Evolutionary conservation across 1,140 invertebrate species (phyloP), one percentile per base, ranked within the genome.

Genomic region (Venturia canescens): DNA sequence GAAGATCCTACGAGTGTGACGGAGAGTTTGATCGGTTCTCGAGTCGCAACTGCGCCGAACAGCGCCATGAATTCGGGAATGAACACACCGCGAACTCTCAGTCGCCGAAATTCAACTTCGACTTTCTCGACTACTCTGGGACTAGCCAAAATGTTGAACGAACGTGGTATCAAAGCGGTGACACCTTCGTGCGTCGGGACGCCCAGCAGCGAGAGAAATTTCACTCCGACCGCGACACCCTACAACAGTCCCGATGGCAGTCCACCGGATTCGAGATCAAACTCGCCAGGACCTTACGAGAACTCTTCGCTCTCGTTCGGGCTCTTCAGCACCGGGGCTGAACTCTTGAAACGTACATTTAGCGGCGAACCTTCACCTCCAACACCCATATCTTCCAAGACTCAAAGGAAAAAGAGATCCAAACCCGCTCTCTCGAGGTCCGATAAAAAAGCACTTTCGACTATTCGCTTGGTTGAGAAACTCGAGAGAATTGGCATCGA

Each of bases 51-150:
- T 76, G 93, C 93, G 50, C 91, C 93, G 75, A 93, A 91, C 87
- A 94, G 93, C 82, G 91, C 92, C 11, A 86, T 93, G 26, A 92
- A 92, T 69, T 94, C 94, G 34, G 93, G 93, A 82, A 93, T 94
- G 84, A 94, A 89, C 34, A 92, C 95, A 2, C 94, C 95, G 5
- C 90, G 93, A 11, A 92, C 92, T 3, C 84, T 94, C n/a, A 95
- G 94, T 81, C 93, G 94, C 79, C 93, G 94, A 74, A 96, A 95
- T 87, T 95, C 95, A 9, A 96, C 95, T 16, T 95, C 94, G 6
- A 97, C 96, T 1, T 97, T 96, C 88, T 97, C 96, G 23, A 96
- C 96, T 29, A 96, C 95, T 9, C 90, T 95, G 9, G 96, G 96
- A 0, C 89, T 97, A 9, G 97, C 97, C 0, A 95, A 96, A 82